Percentiles rank a stretch among this genome's conserved stretches.
phyloP scores from a whole-genome alignment of 1,140 invertebrate species.

The Nilaparvata lugens region DNA sequence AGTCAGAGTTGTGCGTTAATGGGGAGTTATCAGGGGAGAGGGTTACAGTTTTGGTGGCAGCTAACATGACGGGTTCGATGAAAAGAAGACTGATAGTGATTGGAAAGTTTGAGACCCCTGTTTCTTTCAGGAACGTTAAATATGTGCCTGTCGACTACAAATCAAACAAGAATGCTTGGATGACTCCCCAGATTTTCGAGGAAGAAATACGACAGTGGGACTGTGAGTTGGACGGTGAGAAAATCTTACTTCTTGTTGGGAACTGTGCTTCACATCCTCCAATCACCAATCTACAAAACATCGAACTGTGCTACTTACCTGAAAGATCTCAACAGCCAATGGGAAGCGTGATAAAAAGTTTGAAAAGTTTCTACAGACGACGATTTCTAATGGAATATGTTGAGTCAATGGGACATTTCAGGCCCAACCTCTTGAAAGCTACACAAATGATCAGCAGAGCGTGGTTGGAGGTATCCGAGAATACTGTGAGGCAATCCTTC shows the following conservation, averaged over 20 bases:
- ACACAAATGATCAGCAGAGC: too few species aligned
- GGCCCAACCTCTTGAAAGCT: too few species aligned
- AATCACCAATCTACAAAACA: too few species aligned
- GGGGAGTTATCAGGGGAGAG: constrained; percentile 36
- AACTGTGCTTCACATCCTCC: constrained; percentile 34
- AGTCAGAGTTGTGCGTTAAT: constrained; percentile 30
- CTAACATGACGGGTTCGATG: constrained; percentile 29
- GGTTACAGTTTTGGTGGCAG: constrained; percentile 31
- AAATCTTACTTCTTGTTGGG: constrained; percentile 32
- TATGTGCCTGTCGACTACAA: constrained; percentile 5
- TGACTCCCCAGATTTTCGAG: constrained; percentile 30
- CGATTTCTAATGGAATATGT: too few species aligned
- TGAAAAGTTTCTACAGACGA: too few species aligned
- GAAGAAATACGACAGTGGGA: constrained; percentile 31
- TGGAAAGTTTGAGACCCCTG: constrained; percentile 10
- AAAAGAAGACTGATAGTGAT: constrained; percentile 42
- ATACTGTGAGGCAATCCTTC: too few species aligned
- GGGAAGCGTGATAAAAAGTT: too few species aligned
- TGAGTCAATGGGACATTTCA: too few species aligned
- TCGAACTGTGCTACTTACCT: too few species aligned
- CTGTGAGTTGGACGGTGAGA: not conserved
- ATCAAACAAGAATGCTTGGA: constrained; percentile 14
- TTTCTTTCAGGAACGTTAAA: constrained; percentile 14
- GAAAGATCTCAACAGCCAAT: too few species aligned
- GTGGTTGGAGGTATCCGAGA: too few species aligned